A percentile compares a stretch with the other conserved stretches of the same genome.
Conservation (phyloP, 2,888 invertebrate genomes). For the Cybosia mesomella region DNA sequence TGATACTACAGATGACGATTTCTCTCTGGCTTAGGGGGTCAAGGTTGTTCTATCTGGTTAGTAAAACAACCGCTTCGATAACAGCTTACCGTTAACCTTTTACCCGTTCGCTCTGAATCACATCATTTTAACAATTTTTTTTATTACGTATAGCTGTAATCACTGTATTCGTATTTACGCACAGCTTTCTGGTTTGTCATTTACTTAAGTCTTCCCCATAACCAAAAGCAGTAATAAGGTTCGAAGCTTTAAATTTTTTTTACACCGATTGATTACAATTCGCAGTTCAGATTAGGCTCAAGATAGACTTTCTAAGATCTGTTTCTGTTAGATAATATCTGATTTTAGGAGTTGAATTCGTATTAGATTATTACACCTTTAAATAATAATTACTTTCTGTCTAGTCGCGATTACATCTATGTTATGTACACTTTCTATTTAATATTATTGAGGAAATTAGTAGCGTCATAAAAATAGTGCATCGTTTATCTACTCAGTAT, state of each 20-base stretch:
- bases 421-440: conserved; percentile 52
- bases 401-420: conserved; percentile 49
- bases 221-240: background rate
- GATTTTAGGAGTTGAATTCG: conserved; percentile 32
- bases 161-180: background rate
- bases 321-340: conserved; percentile 43
- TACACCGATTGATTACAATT: conserved; percentile 24
- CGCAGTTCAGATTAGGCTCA: conserved; percentile 10
- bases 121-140: too few relatives aligned
- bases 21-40: conserved; percentile 75
- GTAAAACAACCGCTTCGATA: conserved; percentile 13
- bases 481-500: conserved; percentile 68
- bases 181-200: background rate
- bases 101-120: conserved; percentile 8
- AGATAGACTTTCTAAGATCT: conserved; percentile 42
- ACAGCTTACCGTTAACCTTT: conserved; percentile 9
- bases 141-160: background rate
- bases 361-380: conserved; percentile 43
- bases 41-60: conserved; percentile 68
- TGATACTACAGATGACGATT: conserved; percentile 75
- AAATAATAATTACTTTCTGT: conserved; percentile 42
- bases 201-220: background rate
- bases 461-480: conserved; percentile 54
- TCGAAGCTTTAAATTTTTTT: background rate
- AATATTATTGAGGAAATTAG: conserved; percentile 50